phyloP scores from a whole-genome alignment of 2,888 invertebrate species.

The Branchellion lobata region DNA sequence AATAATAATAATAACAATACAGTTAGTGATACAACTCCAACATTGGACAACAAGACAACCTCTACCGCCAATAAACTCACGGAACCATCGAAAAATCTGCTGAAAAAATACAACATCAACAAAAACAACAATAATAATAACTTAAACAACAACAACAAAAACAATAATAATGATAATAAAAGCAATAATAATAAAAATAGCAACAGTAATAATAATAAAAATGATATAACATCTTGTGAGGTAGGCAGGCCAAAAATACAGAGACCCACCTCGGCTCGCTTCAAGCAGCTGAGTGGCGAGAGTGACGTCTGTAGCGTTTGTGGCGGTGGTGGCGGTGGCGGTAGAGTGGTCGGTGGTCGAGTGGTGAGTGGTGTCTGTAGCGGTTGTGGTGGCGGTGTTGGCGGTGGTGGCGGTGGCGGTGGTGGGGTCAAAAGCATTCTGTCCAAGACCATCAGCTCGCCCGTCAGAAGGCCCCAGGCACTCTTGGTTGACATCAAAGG shows the following conservation, averaged over 20 bases:
- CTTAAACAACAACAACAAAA: neutral
- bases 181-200: neutral
- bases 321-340: neutral
- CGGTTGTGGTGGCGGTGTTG: neutral
- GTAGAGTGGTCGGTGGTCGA: neutral
- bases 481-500: neutral
- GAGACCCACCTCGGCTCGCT: constrained; percentile 22
- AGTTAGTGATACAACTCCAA: no score
- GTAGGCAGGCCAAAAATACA: neutral
- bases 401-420: no score
- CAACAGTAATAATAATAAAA: neutral
- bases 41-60: no score
- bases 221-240: neutral
- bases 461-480: constrained; percentile 30
- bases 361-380: neutral
- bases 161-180: neutral
- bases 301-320: neutral
- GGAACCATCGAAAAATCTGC: no score
- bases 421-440: neutral
- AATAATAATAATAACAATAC: no score
- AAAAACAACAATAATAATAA: neutral
- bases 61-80: no score
- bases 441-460: constrained; percentile 20
- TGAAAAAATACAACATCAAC: no score
- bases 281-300: neutral